These are phyloP conservation scores for Hipparchia sbordonii DNA, from an alignment of 2,888 invertebrate species.

Conservation along the genomic window DNA sequence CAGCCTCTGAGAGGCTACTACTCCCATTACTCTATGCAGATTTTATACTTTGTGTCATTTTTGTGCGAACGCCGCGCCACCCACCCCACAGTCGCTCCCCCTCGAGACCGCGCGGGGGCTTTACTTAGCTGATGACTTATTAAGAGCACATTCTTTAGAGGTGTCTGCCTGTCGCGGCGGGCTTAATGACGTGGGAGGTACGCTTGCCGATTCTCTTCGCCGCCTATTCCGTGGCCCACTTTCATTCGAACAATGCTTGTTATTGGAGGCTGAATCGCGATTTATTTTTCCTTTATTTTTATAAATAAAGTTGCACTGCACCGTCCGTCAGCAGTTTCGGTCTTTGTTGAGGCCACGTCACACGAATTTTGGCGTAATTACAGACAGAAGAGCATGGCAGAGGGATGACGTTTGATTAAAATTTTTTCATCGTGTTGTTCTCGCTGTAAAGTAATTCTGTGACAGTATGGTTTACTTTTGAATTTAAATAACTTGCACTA, in stretches of 20 bases:
- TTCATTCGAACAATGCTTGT: conserved; percentile 47
- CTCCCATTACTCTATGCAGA: conserved; percentile 77
- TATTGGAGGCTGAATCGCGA: conserved; percentile 38
- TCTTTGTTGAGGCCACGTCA: conserved; percentile 38
- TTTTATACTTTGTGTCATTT: conserved; percentile 81
- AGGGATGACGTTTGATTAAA: conserved; percentile 42
- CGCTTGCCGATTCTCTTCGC: conserved; percentile 60
- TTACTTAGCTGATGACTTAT: conserved; percentile 83
- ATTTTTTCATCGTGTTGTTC: conserved; percentile 34
- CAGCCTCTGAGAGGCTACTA: conserved; percentile 71
- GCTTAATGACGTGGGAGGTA: conserved; percentile 77
- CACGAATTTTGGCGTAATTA: conserved; percentile 42
- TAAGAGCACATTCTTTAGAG: conserved; percentile 82
- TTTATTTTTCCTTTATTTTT: conserved; percentile 38
- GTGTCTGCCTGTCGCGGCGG: conserved; percentile 76
- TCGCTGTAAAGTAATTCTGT: conserved; percentile 33
- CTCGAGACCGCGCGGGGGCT: conserved; percentile 50
- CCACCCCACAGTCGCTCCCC: conserved; percentile 39
- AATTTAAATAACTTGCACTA: conserved; percentile 12
- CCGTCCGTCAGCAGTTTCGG: conserved; percentile 32
- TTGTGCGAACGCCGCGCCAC: conserved; percentile 65
- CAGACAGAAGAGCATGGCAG: conserved; percentile 35
- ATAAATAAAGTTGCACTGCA: conserved; percentile 32
- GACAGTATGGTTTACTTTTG: conserved; percentile 26
- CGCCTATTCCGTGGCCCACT: conserved; percentile 63